phyloP scores from a whole-genome alignment of 2,888 invertebrate genomes.

The Biston stratarius region DNA sequence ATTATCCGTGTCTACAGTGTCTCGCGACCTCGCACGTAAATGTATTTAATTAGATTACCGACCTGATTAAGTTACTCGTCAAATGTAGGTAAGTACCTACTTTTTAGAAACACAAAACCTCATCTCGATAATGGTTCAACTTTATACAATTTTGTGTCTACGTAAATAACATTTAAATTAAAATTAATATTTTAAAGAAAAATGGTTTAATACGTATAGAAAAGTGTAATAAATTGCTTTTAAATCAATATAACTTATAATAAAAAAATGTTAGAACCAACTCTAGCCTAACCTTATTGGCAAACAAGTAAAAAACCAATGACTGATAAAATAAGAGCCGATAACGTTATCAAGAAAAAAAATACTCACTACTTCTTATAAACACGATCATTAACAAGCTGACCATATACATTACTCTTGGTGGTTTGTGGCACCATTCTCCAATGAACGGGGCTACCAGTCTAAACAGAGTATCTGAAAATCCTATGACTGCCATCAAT shows the following conservation, averaged over 20 bases:
- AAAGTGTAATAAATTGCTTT: too few species aligned
- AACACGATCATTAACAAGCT: slow-evolving; percentile 87
- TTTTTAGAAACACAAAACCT: slow-evolving; percentile 22
- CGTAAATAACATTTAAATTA: too few species aligned
- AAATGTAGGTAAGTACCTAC: not conserved
- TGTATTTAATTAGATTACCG: slow-evolving; percentile 24
- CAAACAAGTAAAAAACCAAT: not conserved
- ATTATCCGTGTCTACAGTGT: not conserved
- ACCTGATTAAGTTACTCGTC: slow-evolving; percentile 3
- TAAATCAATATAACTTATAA: too few species aligned
- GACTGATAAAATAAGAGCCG: slow-evolving; percentile 16
- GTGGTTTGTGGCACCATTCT: slow-evolving; percentile 87
- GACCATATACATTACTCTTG: slow-evolving; percentile 88
- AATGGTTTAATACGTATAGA: too few species aligned
- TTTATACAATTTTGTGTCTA: not conserved
- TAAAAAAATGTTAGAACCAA: too few species aligned
- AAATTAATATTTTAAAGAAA: too few species aligned
- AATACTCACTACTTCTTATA: slow-evolving; percentile 87
- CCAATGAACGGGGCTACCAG: slow-evolving; percentile 89
- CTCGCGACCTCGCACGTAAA: slow-evolving; percentile 18
- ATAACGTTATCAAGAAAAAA: slow-evolving; percentile 7
- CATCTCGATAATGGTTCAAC: slow-evolving; percentile 9
- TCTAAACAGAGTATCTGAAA: slow-evolving; percentile 86
- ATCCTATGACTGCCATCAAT: slow-evolving; percentile 88
- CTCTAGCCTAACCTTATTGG: not conserved